Conservation (phyloP, 2,888 invertebrate species). For the Mactromeris polynyma region DNA sequence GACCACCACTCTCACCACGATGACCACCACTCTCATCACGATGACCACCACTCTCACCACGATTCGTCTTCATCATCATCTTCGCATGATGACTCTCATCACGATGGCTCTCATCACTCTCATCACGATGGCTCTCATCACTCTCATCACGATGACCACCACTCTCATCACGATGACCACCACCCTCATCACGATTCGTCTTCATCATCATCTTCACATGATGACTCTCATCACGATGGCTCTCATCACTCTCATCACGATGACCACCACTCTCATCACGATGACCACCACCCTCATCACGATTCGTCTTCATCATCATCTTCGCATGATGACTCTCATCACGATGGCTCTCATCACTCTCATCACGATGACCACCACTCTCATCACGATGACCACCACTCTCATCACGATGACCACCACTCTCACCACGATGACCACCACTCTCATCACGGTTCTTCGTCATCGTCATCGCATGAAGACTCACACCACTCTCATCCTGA, state of each 20-base stretch:
- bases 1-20: neutral
- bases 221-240: neutral
- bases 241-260: neutral
- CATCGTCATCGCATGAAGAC: neutral
- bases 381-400: slow-evolving; percentile 4
- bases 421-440: neutral
- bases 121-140: neutral
- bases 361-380: neutral
- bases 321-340: neutral
- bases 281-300: neutral
- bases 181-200: neutral
- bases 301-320: too few relatives aligned
- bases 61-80: neutral
- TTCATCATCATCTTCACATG: neutral
- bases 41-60: slow-evolving; percentile 11
- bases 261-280: neutral
- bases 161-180: slow-evolving; percentile 9
- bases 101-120: neutral
- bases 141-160: neutral
- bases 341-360: neutral
- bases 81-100: neutral
- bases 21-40: neutral
- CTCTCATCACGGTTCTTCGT: neutral
- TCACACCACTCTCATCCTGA: neutral
- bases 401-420: slow-evolving; percentile 1